Evolutionary conservation across 30 jellyfish, hydroid and myxozoan genomes (phyloP).

Genomic region (Cassiopea xamachana): DNA sequence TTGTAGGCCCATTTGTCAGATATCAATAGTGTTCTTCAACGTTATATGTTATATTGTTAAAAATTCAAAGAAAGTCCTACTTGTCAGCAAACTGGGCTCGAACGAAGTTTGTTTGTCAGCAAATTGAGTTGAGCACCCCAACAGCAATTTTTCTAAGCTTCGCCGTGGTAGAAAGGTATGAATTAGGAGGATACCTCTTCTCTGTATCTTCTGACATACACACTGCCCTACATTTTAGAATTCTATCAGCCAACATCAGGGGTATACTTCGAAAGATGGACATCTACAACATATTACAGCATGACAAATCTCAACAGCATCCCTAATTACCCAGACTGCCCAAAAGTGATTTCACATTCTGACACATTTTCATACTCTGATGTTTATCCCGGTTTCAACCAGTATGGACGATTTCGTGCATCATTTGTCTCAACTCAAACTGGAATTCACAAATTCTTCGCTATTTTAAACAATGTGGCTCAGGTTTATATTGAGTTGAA

Average conservation of each 20-base stretch:
- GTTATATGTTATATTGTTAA: too few relatives aligned
- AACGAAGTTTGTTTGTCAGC: too few relatives aligned
- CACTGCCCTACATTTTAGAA: not conserved
- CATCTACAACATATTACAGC: not conserved
- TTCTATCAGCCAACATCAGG: conserved; percentile 44
- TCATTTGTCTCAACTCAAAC: conserved; percentile 41
- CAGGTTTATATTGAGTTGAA: conserved; percentile 8
- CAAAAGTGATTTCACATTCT: conserved; percentile 10
- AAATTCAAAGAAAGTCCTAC: too few relatives aligned
- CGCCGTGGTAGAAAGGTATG: too few relatives aligned
- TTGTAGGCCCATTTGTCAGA: too few relatives aligned
- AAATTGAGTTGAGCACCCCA: too few relatives aligned
- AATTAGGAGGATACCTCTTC: too few relatives aligned
- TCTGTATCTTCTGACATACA: too few relatives aligned
- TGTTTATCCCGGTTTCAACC: not conserved
- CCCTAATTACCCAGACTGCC: conserved; percentile 55
- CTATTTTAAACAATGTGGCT: conserved; percentile 2
- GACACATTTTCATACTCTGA: not conserved
- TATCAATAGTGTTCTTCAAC: too few relatives aligned
- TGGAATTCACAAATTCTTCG: conserved; percentile 46
- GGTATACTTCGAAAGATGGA: conserved; percentile 26
- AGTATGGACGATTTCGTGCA: conserved; percentile 40
- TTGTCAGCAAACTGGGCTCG: too few relatives aligned
- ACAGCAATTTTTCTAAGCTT: too few relatives aligned
- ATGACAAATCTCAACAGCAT: conserved; percentile 7